Evolutionary conservation across 2,888 invertebrate species (phyloP), one percentile per base, ranked within the genome.

Genomic region (Andrena haemorrhoa): DNA sequence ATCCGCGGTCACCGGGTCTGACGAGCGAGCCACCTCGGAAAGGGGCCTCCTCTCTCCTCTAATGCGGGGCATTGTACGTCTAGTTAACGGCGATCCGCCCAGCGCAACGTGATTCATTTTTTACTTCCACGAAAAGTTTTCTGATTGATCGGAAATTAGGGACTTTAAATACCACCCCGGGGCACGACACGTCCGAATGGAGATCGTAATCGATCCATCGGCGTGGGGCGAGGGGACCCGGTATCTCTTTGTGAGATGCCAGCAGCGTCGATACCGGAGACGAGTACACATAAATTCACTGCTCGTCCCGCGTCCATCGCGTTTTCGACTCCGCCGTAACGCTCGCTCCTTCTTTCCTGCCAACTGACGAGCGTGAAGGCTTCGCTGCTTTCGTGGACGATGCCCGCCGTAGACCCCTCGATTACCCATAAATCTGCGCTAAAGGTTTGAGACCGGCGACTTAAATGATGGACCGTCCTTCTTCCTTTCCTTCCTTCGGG

Each of bases 61-160:
- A 91, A 92, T 92, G 89, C 89, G 85, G 82, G 83, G 88, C 89
- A 93, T 93, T 92, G 92, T 93, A 89, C 84, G 90, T 86, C 93
- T 92, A 92, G 93, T 92, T 93, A 92, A 92, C 92, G 90, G 82
- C 85, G 86, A 77, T 84, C 84, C 86, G 82, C 83, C 85, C 88
- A 86, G 80, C 88, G 88, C 83, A 79, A 82, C 86, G 85, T 90
- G 88, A 89, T 89, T 90, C 89, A 88, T 90, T 90, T 90, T 88
- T 89, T 85, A 85, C 85, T 90, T 91, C 88, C 86, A 88, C 89
- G 88, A 91, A 90, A 85, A 89, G 79, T 88, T 89, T 89, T 90
- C 92, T 92, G 93, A 93, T 93, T 92, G 93, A 93, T 93, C 92
- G 91, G 90, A 92, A 93, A 93, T 93, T 93, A 92, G 92, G 87